Evolutionary conservation across 2,113 vertebrate species (phyloP).

Genomic region (Zosterops hypoxanthus): DNA sequence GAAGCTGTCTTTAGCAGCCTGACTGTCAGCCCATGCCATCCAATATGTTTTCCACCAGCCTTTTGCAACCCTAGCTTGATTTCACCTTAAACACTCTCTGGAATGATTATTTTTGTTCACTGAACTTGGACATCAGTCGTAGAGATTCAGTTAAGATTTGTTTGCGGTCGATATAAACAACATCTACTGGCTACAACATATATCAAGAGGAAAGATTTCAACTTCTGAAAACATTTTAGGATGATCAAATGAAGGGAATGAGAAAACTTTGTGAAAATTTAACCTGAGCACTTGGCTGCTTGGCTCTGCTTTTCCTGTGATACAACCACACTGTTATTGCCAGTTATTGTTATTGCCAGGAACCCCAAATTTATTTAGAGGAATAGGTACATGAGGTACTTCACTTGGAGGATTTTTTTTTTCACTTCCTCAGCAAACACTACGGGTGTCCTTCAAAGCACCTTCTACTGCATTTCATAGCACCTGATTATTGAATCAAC

Average conservation of each 20-base stretch:
- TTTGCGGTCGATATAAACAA: conserved; percentile 70
- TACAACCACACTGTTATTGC: background rate
- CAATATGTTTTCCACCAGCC: conserved; percentile 33
- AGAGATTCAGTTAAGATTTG: conserved; percentile 64
- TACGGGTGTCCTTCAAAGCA: conserved; percentile 9
- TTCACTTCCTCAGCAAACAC: background rate
- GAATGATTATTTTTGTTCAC: conserved; percentile 71
- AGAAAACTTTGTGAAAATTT: conserved; percentile 40
- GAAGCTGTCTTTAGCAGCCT: conserved; percentile 50
- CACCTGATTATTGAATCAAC: background rate
- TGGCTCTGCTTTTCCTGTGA: background rate
- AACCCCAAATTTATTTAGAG: conserved; percentile 40
- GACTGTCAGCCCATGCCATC: conserved; percentile 48
- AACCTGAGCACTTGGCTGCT: background rate
- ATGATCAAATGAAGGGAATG: conserved; percentile 49
- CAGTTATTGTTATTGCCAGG: background rate
- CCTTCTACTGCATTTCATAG: background rate
- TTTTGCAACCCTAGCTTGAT: conserved; percentile 44
- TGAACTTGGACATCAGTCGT: conserved; percentile 41
- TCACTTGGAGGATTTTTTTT: conserved; percentile 22
- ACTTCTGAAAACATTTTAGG: conserved; percentile 64
- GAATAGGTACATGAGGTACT: conserved; percentile 9
- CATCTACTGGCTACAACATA: conserved; percentile 58
- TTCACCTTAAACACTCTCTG: conserved; percentile 61
- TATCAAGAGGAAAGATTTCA: conserved; percentile 51